These are phyloP conservation scores for Choristoneura fumiferana DNA, from an alignment of 1,140 invertebrate species.

Conservation along the genomic window DNA sequence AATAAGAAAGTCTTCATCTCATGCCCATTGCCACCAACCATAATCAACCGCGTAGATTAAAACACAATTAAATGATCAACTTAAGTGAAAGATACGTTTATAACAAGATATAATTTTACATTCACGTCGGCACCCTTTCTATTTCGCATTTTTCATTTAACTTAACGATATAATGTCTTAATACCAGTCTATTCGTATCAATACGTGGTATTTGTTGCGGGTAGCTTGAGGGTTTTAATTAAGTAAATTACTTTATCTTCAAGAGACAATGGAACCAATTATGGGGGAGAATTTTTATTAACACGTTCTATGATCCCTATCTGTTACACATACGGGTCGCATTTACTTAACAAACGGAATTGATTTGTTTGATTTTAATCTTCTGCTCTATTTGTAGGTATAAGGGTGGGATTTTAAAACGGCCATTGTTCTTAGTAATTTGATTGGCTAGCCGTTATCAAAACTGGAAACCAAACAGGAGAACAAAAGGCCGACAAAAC, in stretches of 20 bases:
- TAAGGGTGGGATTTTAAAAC: background rate
- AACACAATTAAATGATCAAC: constrained; percentile 10
- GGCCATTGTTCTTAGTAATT: constrained; percentile 1
- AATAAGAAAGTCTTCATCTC: too few relatives aligned
- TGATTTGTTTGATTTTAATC: constrained; percentile 72
- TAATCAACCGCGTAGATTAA: background rate
- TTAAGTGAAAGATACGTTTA: too few relatives aligned
- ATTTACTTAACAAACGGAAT: constrained; percentile 67
- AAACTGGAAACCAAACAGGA: too few relatives aligned
- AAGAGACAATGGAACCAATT: constrained; percentile 56
- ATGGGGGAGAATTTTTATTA: constrained; percentile 70
- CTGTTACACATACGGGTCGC: constrained; percentile 58
- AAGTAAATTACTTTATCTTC: constrained; percentile 72
- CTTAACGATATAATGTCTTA: constrained; percentile 50
- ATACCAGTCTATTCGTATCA: constrained; percentile 63
- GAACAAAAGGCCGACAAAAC: too few relatives aligned
- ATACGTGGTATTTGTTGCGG: constrained; percentile 37
- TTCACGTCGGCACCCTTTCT: constrained; percentile 7
- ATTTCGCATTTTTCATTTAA: constrained; percentile 15
- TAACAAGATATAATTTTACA: too few relatives aligned
- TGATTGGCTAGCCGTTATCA: too few relatives aligned
- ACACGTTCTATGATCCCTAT: constrained; percentile 51
- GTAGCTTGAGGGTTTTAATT: constrained; percentile 63
- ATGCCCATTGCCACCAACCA: too few relatives aligned
- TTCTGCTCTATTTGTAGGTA: constrained; percentile 32